phyloP scores from a whole-genome alignment of 35 echinoderm and acorn worm genomes.

The Holothuria glaberrima region DNA sequence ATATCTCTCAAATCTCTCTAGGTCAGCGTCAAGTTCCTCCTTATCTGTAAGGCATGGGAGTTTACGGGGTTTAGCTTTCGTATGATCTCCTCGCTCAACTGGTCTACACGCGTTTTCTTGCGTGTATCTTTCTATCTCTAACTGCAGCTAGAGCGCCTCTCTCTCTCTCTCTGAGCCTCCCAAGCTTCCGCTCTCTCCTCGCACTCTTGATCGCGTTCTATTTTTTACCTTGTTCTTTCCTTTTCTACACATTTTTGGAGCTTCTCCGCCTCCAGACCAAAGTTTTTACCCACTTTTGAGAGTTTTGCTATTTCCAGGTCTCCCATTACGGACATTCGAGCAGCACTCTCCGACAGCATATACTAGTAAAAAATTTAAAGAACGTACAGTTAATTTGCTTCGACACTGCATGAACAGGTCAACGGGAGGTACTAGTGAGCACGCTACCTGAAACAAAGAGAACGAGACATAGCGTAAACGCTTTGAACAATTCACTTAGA shows the following conservation, averaged over 20 bases:
- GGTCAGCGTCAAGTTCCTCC: slow-evolving; percentile 60
- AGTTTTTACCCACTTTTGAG: neutral
- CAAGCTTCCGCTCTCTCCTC: neutral
- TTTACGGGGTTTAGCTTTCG: neutral
- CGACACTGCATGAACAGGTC: neutral
- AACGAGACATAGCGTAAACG: neutral
- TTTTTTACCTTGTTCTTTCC: neutral
- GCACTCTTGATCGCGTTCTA: neutral
- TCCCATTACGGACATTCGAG: neutral
- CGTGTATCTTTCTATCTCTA: neutral
- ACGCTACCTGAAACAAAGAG: neutral
- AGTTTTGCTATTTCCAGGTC: slow-evolving; percentile 1
- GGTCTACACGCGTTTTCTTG: neutral
- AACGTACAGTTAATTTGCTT: neutral
- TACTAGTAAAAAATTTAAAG: neutral
- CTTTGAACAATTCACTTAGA: no score
- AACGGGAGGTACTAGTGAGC: neutral
- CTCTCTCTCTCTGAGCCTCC: neutral
- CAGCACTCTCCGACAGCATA: neutral
- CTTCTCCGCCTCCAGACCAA: neutral
- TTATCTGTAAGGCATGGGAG: slow-evolving; percentile 4
- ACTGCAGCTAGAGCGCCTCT: neutral
- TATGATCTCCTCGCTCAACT: neutral
- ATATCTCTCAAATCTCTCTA: slow-evolving; percentile 49
- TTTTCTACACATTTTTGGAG: slow-evolving; percentile 10